Base-by-base conservation (phyloP, 2,888 invertebrate genomes). In the Ophion obscuratus region DNA sequence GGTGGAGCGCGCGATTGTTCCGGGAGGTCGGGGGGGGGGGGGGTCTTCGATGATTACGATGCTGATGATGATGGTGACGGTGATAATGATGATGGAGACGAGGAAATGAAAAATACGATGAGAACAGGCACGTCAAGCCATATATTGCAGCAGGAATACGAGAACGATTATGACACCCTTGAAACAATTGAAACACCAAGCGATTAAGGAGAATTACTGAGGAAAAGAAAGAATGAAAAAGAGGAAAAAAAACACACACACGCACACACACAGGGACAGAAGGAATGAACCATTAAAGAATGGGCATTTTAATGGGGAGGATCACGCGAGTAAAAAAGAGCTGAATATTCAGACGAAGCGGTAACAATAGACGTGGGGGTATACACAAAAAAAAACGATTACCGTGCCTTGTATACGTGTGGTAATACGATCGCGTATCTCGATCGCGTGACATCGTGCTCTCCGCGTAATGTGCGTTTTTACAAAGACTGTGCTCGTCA, bases 81-180 rank as follows among this genome's bases (percentile, higher is more conserved):
- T 36, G 78, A 83, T 75, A 40, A 75, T 71, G 53, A 59, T 47
- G 64, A 66, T 44, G 62, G 62, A 68, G 66, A 71, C 36, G 81
- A 47, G 44, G 24, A 44, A 78, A 81, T 53, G 68, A 74, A 62
- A 81, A 75, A 57, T 53, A 70, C 20, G 68, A 71, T 59, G 85
- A 70, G 14, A 79, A 61, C 10, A 61, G 20, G 20, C 74, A 17
- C 47, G 81, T 75, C 62, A 64, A 68, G 74, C 57, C 27, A 17
- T 66, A 7, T 40, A 47, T 47, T 47, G 17, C 7, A 17, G 44
- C n/a, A 36, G 27, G 47, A 20, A 70, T 76, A 66, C 82, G 59
- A 83, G 70, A 85, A 80, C 73, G 70, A 82, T 81, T 79, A 73
- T 62, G 75, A 77, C 78, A 83, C 66, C 61, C 40, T 74, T 20